Conservation (phyloP, 2,113 vertebrate genomes). For the Falcunculus frontatus region DNA sequence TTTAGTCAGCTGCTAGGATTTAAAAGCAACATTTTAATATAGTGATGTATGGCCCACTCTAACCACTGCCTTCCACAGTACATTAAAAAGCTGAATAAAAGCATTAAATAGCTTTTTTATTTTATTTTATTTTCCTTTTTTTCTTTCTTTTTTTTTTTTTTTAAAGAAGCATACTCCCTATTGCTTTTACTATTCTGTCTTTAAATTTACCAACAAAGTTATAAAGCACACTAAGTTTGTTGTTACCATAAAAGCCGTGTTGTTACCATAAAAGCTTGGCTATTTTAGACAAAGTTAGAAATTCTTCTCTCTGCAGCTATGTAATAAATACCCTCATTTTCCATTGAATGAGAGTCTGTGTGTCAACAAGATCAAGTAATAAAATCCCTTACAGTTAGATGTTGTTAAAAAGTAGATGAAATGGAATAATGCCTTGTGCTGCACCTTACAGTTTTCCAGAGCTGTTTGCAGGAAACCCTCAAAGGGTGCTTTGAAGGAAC, state of each 20-base stretch:
- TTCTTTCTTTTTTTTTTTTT: neutral
- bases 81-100: conserved; percentile 19
- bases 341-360: neutral
- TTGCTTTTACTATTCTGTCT: neutral
- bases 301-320: neutral
- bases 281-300: neutral
- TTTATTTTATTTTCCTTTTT: neutral
- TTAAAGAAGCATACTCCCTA: neutral
- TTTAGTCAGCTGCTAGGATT: conserved; percentile 37
- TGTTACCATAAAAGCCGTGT: neutral
- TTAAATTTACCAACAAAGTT: neutral
- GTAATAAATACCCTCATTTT: neutral
- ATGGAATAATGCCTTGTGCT: neutral
- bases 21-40: conserved; percentile 45
- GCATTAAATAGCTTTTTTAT: neutral
- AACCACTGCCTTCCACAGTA: neutral
- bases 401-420: neutral
- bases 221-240: neutral
- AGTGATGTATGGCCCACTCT: conserved; percentile 26
- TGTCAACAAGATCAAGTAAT: neutral
- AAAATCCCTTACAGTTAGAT: neutral
- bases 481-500: neutral
- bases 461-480: neutral
- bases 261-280: neutral
- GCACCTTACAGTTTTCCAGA: neutral